Base-by-base conservation (phyloP, 2,888 invertebrate species). In the Ophioninae sp. region DNA sequence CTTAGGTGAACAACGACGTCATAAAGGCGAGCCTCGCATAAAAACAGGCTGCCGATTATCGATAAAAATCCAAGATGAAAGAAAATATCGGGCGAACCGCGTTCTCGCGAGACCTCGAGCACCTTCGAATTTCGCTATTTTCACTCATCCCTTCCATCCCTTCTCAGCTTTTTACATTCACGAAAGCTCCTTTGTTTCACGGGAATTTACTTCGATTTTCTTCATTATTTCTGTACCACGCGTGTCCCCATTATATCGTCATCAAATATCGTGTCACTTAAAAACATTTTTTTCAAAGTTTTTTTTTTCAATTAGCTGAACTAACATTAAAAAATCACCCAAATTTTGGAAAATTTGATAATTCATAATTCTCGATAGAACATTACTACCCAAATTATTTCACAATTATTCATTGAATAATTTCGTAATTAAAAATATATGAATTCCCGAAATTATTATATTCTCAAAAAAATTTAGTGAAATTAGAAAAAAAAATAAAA, bases 51-150 rank as follows among this genome's bases (percentile, higher is more conserved):
- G 73, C 39, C 75, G 82, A 73, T 81, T 84, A 84, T 84, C 84
- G 82, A 82, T 82, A 81, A 82, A 84, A 82, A 82, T 84, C 63
- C 76, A 58, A 82, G 81, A 84, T 82, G 76, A 79, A 82, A 82
- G 84, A 82, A 79, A 82, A 71, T 79, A 71, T 81, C 75, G 76
- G 67, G 75, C 64, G 51, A 67, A 56, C 79, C 67, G 79, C 39
- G 44, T 73, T 76, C 63, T 63, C 65, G 41, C 72, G 63, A 79
- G 82, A 69, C 71, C 61, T 39, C 51, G 69, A 72, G 61, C 74
- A 56, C 37, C 22, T 63, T 51, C 59, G 67, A 75, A 39, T 80
- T 17, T 58, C 72, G 56, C 79, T 17, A 69, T 78, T 6, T 69
- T 68, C 76, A 59, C 58, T 67, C 41, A 76, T 37, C 20, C 64